Conservation (phyloP, 2,888 invertebrate genomes). For the Mythimna ferrago region DNA sequence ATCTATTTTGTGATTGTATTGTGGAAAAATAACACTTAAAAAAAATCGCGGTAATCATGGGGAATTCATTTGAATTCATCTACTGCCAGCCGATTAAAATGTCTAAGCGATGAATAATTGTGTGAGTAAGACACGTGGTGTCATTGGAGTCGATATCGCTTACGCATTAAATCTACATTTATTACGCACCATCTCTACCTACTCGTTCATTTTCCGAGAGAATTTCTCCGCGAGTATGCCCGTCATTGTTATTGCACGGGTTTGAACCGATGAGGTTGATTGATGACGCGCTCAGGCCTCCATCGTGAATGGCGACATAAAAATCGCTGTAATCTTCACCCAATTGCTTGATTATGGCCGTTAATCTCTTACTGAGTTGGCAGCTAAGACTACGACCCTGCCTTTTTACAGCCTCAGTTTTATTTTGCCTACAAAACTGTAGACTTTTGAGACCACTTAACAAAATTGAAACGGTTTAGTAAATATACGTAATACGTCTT, state of each 20-base stretch:
- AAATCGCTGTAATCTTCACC: constrained; percentile 86
- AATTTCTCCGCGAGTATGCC: constrained; percentile 70
- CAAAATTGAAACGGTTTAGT: constrained; percentile 83
- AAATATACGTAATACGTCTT: constrained; percentile 74
- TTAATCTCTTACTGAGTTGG: constrained; percentile 85
- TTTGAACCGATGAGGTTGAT: constrained; percentile 75
- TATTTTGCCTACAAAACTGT: constrained; percentile 81
- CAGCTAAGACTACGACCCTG: constrained; percentile 71
- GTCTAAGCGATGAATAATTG: constrained; percentile 63
- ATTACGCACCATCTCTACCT: constrained; percentile 67
- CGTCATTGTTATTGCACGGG: constrained; percentile 82
- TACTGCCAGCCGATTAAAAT: constrained; percentile 36
- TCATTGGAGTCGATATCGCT: constrained; percentile 66
- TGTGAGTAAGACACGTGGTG: constrained; percentile 53
- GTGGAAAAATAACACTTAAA: constrained; percentile 6
- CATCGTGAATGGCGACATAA: constrained; percentile 78
- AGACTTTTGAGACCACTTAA: constrained; percentile 85
- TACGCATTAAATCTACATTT: constrained; percentile 77
- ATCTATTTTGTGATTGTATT: no score
- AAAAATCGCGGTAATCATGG: constrained; percentile 22
- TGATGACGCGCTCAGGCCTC: constrained; percentile 73
- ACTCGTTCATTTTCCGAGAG: constrained; percentile 62
- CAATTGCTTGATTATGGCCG: constrained; percentile 89
- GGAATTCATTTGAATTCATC: constrained; percentile 33
- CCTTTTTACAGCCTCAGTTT: constrained; percentile 83